Percentiles rank a stretch among this genome's conserved stretches.
Evolutionary conservation across 1,140 invertebrate genomes (phyloP).

Genomic region (Metaphire vulgaris): DNA sequence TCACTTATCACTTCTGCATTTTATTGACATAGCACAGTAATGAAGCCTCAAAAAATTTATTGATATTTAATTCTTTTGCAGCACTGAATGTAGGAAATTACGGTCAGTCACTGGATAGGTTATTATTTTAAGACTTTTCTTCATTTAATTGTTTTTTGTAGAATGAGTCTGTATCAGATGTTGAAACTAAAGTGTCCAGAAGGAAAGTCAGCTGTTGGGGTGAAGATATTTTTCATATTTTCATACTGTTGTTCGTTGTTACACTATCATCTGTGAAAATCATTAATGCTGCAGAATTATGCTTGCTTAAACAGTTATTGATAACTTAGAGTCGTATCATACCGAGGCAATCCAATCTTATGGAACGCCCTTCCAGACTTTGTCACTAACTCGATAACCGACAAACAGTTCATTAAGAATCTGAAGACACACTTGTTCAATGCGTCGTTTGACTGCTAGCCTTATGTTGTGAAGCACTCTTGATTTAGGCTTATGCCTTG

Average conservation of each 20-base stretch:
- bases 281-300: not conserved
- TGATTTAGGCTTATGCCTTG: too few species aligned
- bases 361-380: not conserved
- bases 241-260: not conserved
- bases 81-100: not conserved
- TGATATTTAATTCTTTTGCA: not conserved
- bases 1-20: not conserved
- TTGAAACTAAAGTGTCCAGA: not conserved
- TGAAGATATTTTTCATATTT: not conserved
- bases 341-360: not conserved
- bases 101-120: not conserved
- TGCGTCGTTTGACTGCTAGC: too few species aligned
- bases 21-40: not conserved
- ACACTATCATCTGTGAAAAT: not conserved
- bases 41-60: not conserved
- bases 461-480: too few species aligned
- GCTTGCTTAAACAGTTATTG: not conserved
- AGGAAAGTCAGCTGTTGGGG: not conserved
- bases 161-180: not conserved
- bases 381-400: not conserved
- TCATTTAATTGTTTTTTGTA: not conserved
- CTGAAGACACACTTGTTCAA: too few species aligned
- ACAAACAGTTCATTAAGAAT: too few species aligned
- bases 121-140: too few species aligned
- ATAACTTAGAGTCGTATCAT: not conserved